phyloP scores from a whole-genome alignment of 2,797 vertebrate genomes.

The Danio jaintianensis region DNA sequence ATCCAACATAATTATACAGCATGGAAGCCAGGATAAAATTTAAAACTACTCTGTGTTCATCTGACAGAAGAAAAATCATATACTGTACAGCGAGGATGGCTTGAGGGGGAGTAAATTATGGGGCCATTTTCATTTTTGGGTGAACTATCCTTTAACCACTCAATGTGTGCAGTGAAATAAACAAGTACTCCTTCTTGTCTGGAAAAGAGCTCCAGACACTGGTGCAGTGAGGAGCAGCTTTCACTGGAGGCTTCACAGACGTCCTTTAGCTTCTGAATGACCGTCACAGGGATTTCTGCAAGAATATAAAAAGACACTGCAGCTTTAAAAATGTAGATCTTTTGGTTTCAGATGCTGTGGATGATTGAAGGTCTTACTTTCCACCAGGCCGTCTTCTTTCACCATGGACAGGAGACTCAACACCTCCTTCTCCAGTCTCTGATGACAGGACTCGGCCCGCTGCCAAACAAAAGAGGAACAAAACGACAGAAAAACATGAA shows the following conservation, averaged over 20 bases:
- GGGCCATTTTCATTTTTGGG: too few relatives aligned
- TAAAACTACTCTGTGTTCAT: too few relatives aligned
- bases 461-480: constrained; percentile 64
- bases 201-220: constrained; percentile 87
- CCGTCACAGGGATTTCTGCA: constrained; percentile 78
- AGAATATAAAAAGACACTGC: constrained; percentile 51
- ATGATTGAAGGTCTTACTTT: constrained; percentile 80
- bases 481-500: constrained; percentile 22
- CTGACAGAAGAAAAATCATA: too few relatives aligned
- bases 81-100: too few relatives aligned
- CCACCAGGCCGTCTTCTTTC: constrained; percentile 77
- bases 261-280: constrained; percentile 85
- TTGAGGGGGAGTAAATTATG: too few relatives aligned
- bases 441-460: constrained; percentile 86
- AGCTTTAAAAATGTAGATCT: constrained; percentile 33
- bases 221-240: constrained; percentile 81
- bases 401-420: constrained; percentile 83
- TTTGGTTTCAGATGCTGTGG: neutral
- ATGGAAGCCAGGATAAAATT: too few relatives aligned
- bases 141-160: too few relatives aligned
- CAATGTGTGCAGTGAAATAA: neutral
- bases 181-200: constrained; percentile 89
- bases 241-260: constrained; percentile 86
- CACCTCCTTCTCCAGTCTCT: constrained; percentile 85
- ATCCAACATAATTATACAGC: too few relatives aligned